Conservation (phyloP, 1,140 invertebrate species). For the Oryctes rhinoceros region DNA sequence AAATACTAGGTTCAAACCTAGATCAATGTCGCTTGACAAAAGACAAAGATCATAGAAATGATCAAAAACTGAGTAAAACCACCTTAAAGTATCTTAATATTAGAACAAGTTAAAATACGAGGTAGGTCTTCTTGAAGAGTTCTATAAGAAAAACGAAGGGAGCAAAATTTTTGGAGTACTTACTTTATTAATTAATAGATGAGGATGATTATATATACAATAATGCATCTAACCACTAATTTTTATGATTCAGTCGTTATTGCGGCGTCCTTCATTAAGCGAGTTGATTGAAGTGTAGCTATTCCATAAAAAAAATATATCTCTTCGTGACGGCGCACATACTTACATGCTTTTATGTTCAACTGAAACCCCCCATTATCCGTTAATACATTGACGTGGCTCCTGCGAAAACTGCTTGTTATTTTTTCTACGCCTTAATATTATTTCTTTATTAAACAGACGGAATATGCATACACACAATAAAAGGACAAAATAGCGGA, state of each 20-base stretch:
- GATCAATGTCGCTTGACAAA: too few relatives aligned
- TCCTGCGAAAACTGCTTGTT: not conserved
- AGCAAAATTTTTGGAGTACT: too few relatives aligned
- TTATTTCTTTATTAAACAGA: not conserved
- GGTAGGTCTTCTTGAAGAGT: too few relatives aligned
- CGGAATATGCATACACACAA: not conserved
- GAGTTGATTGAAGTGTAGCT: not conserved
- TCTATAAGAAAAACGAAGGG: too few relatives aligned
- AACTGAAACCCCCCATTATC: not conserved
- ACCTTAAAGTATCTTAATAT: too few relatives aligned
- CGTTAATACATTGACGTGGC: not conserved
- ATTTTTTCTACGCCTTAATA: constrained; percentile 1
- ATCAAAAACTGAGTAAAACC: too few relatives aligned
- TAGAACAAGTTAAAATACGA: too few relatives aligned
- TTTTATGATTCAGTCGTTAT: not conserved
- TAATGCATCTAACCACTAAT: not conserved
- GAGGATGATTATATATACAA: not conserved
- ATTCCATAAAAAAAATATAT: not conserved
- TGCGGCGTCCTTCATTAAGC: not conserved
- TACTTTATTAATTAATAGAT: too few relatives aligned
- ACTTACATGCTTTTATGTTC: not conserved
- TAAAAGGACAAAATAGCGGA: not conserved
- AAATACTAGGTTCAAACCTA: too few relatives aligned
- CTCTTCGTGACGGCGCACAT: not conserved
- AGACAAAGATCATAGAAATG: too few relatives aligned